Evolutionary conservation across 2,113 vertebrate species (phyloP).

Genomic region (Indri indri): DNA sequence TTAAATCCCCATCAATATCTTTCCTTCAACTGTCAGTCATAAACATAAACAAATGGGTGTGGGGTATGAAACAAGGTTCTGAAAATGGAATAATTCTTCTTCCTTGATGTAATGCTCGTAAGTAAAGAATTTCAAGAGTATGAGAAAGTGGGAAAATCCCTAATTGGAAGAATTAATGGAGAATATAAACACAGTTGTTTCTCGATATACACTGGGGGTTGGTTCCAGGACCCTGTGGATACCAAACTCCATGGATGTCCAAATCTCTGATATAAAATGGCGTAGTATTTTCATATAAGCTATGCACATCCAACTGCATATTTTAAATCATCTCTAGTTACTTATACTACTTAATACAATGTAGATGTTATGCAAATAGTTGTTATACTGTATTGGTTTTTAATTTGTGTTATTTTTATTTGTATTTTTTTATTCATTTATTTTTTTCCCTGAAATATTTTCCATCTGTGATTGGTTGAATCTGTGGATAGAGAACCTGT

Average conservation of each 20-base stretch:
- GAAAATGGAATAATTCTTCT: background rate
- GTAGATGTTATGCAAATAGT: background rate
- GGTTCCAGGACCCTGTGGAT: background rate
- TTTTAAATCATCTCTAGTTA: background rate
- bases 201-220: background rate
- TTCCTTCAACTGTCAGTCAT: background rate
- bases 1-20: background rate
- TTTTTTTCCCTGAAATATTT: background rate
- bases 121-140: background rate
- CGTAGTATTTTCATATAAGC: background rate
- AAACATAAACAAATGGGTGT: background rate
- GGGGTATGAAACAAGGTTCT: background rate
- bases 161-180: background rate
- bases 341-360: background rate
- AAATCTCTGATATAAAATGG: background rate
- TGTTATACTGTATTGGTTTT: background rate
- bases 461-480: background rate
- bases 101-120: background rate
- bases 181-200: background rate
- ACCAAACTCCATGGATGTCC: background rate
- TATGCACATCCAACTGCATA: background rate
- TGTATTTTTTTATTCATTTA: background rate
- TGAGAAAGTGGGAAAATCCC: background rate
- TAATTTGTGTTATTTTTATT: background rate
- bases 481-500: background rate